Evolutionary conservation across 1,140 invertebrate genomes (phyloP).

Genomic region (Meteorus sp.): DNA sequence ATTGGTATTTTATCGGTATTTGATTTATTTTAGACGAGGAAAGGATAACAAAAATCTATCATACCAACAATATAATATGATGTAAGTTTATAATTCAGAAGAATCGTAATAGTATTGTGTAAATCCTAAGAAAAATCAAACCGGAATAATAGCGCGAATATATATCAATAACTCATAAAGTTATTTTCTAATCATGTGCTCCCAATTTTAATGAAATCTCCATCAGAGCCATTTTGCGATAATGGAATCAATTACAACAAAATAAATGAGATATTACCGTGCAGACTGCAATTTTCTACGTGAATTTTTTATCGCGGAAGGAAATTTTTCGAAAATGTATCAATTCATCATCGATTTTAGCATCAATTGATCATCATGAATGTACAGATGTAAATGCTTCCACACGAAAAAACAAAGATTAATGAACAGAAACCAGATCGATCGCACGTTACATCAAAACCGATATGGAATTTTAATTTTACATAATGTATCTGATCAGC

Average conservation of each 20-base stretch:
- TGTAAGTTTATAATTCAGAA: constrained; percentile 1
- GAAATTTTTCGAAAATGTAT: neutral
- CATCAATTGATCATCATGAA: too few species aligned
- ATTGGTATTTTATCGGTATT: neutral
- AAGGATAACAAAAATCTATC: neutral
- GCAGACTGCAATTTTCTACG: constrained; percentile 37
- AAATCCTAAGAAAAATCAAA: neutral
- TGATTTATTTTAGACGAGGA: too few species aligned
- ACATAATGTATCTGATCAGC: too few species aligned
- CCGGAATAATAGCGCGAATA: neutral
- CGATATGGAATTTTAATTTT: too few species aligned
- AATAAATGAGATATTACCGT: constrained; percentile 14
- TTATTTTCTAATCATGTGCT: neutral
- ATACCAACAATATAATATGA: neutral
- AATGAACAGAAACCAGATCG: too few species aligned
- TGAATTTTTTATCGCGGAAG: constrained; percentile 20
- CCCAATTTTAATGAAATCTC: neutral
- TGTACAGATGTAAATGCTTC: too few species aligned
- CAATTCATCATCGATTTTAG: neutral
- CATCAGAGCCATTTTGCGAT: too few species aligned
- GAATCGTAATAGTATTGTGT: too few species aligned
- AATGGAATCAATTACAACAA: too few species aligned
- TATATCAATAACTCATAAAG: neutral
- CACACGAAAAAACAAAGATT: too few species aligned
- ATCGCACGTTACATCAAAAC: too few species aligned